Base-by-base conservation (phyloP, 2,888 invertebrate genomes). In the Gerosis bhagava region DNA sequence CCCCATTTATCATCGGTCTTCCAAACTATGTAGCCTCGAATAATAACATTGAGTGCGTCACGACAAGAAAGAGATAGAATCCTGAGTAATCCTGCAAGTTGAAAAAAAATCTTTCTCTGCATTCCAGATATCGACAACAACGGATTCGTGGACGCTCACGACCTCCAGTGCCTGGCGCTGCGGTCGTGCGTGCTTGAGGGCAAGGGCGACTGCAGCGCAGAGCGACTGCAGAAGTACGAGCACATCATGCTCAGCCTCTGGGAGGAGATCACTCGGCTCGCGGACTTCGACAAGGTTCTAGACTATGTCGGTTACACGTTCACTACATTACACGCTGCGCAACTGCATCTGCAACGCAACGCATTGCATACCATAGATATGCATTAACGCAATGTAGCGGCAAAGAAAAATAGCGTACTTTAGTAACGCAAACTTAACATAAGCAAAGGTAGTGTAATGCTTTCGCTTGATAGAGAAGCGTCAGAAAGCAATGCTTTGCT, bases 181-280 rank as follows among this genome's bases (percentile, higher is more conserved):
- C 91, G 95, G 58, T 94, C 95, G 50, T 95, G 95, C 53, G 91
- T 96, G 35, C 91, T 96, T 45, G 96, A 96, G 68, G 95, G 95
- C 58, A 95, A 95, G 66, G 96, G 96, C 15, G 94, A 94, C 68
- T 95, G 95, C 80, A 94, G 92, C 69, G 77, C 91, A 43, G 90
- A 90, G 3, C 91, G 93, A 13, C 90, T 95, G 49, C 93, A 94
- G 67, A 95, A 95, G 75, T 95, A 95, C 82, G 93, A 94, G 74
- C 94, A 95, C 74, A 91, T 96, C 57, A 96, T 96, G 96, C 83
- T 92, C 43, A 94, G 94, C 62, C 89, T 96, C 13, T 96, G 96
- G 96, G 94, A 95, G 66, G 96, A 96, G 88, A 94, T 96, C 59
- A 93, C 96, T 0, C 94, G 95, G 65, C 86, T 96, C 56, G 96